These are phyloP conservation scores for Limnodromus scolopaceus DNA, from an alignment of 2,797 vertebrate genomes.

Conservation along the genomic window DNA sequence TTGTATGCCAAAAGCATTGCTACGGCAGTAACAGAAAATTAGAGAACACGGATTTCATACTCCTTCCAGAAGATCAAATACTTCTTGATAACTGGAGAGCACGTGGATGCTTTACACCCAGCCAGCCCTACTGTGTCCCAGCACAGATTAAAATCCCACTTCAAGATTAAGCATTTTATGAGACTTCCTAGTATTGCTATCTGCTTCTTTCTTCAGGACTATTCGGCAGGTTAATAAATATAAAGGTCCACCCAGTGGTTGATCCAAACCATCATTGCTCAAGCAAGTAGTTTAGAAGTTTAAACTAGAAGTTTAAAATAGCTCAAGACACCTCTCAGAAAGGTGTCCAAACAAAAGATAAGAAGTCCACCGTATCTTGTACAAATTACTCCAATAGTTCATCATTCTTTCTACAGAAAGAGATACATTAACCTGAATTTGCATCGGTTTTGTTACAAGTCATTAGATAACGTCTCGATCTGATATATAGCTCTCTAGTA, in stretches of 20 bases:
- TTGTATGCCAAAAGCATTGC: neutral
- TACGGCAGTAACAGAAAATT: neutral
- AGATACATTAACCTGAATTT: neutral
- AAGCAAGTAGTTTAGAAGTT: neutral
- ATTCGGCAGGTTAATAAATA: neutral
- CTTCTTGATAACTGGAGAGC: neutral
- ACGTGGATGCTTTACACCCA: neutral
- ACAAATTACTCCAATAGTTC: neutral
- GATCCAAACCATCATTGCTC: neutral
- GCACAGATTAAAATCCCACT: neutral
- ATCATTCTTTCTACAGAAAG: neutral
- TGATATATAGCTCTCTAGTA: neutral
- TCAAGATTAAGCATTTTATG: neutral
- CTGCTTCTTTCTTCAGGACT: neutral
- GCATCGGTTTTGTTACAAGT: neutral
- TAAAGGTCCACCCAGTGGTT: neutral
- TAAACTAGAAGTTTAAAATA: neutral
- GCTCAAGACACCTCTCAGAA: neutral
- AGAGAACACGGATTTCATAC: neutral
- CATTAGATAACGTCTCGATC: neutral
- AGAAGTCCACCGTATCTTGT: neutral
- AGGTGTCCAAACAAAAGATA: neutral
- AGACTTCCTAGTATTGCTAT: neutral
- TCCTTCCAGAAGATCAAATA: neutral
- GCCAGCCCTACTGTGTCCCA: neutral